Percentiles rank a stretch among this genome's conserved stretches.
Evolutionary conservation across 2,113 vertebrate genomes (phyloP).

Genomic region (Phalacrocorax aristotelis): DNA sequence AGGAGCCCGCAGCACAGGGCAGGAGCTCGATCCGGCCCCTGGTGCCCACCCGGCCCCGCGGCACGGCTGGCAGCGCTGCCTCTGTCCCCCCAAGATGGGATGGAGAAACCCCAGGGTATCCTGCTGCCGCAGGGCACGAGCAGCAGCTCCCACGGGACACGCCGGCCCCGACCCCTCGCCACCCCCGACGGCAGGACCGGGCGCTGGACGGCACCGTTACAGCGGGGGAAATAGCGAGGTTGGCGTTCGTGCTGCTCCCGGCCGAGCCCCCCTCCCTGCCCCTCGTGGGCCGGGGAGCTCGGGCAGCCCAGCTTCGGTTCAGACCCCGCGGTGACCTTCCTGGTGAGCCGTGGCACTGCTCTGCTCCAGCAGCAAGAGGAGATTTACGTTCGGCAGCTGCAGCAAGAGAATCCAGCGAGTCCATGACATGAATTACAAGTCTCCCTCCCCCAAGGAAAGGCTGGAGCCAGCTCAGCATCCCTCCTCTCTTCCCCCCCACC

Average conservation of each 20-base stretch:
- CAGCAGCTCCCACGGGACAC: neutral
- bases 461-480: slow-evolving; percentile 61
- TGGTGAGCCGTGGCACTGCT: rapidly evolving
- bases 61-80: neutral
- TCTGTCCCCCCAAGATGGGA: neutral
- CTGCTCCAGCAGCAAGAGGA: rapidly evolving
- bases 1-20: neutral
- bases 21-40: neutral
- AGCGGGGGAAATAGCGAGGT: rapidly evolving
- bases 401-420: slow-evolving; percentile 1
- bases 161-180: neutral
- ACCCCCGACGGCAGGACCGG: rapidly evolving
- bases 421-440: slow-evolving; percentile 50
- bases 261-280: neutral
- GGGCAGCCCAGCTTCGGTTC: rapidly evolving
- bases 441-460: neutral
- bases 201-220: neutral
- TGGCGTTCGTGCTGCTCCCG: rapidly evolving
- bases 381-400: neutral
- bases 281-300: neutral
- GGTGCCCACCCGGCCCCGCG: neutral
- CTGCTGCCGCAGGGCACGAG: neutral
- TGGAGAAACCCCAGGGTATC: neutral
- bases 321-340: rapidly evolving
- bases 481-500: neutral